Evolutionary conservation across 1,140 invertebrate genomes (phyloP).

Genomic region (fruit fly (Drosophila melanogaster)): Release_6_plus_ISO1_MT NT_037436.4:7964501-7965000

Average conservation of each 20-base stretch:
- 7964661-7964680: neutral
- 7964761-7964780: constrained; percentile 53
- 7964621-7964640: constrained; percentile 1
- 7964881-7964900: too few relatives aligned
- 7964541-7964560: constrained; percentile 63
- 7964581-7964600: constrained; percentile 21
- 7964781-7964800: constrained; percentile 58
- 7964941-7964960: too few relatives aligned
- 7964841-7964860: constrained; percentile 6
- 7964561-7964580: constrained; percentile 18
- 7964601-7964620: constrained; percentile 27
- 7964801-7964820: constrained; percentile 35
- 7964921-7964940: too few relatives aligned
- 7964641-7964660: constrained; percentile 16
- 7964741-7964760: constrained; percentile 75
- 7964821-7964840: constrained; percentile 67
- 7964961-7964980: neutral
- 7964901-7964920: too few relatives aligned
- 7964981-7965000: neutral
- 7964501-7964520: constrained; percentile 76
- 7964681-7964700: constrained; percentile 71
- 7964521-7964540: constrained; percentile 77
- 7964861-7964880: neutral
- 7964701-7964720: constrained; percentile 81
- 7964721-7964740: constrained; percentile 75